Evolutionary conservation across 2,797 vertebrate species (phyloP), one percentile per base, ranked within the genome.

Genomic region (Epinephelus coioides): DNA sequence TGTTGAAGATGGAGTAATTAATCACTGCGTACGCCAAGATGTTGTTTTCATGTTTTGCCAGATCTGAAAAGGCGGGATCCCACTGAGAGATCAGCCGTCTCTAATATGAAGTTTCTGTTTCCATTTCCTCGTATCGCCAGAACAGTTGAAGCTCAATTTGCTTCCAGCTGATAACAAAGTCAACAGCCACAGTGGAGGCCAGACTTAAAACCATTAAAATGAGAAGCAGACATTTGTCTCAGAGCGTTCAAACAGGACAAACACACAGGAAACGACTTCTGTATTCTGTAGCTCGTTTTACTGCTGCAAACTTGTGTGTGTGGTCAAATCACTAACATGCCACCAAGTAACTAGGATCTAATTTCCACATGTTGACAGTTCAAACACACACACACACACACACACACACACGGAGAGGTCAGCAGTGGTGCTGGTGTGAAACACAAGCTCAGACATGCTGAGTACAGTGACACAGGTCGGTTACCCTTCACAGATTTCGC

Each of bases 361-460:
- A 85, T 88, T 80, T 76, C 6, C 0, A 0, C 21, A 40, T 71
- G 78, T 76, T 89, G 80, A 82, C 49, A 82, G 7, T 81, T 66
- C 17, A 78, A 50, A 57, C 61, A 53, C 17, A 53, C 19, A 46
- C 6, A 43, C 27, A 27, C 27, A 27, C 27, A 53, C 19, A 38
- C 6, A 43, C 27, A 54, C 49, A 54, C 38, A 75, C 27, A 43
- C 3, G 18, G 11, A 61, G 27, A 75, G n/a, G 40, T 25, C 47
- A 0, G n/a, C 1, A 56, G 17, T 27, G 27, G 43, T 43, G 43
- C 18, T 13, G 44, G 34, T 74, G 59, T 74, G 34, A 74, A 55
- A 79, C 49, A 19, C 34, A 46, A 44, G 23, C 40, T 79, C 38
- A 50, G 27, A 49, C 43, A 60, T 23, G 49, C 27, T 69, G 50